Percentiles rank a stretch among this genome's conserved stretches.
Conservation (phyloP, 2,888 invertebrate genomes). For the Callyntrura sp. region DNA sequence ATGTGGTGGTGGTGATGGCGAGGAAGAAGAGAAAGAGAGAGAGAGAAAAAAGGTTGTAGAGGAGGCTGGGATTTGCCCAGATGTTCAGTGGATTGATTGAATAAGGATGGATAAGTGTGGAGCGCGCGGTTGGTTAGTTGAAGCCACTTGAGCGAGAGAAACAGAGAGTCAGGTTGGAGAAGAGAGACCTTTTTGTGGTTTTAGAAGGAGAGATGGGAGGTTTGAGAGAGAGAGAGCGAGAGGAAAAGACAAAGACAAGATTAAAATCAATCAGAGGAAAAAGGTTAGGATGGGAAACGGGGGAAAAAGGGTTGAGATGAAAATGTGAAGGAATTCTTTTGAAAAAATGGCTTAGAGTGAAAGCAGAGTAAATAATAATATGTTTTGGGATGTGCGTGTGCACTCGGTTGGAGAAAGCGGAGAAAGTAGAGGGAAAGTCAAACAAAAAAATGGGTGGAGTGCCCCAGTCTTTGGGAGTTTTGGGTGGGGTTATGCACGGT, state of each 20-base stretch:
- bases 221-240: neutral
- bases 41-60: neutral
- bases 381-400: neutral
- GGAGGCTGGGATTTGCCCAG: conserved; percentile 3
- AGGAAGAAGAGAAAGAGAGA: too few species aligned
- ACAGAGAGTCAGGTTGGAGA: neutral
- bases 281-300: conserved; percentile 1
- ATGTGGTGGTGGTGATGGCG: neutral
- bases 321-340: neutral
- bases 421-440: conserved; percentile 1
- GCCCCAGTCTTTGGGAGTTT: neutral
- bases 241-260: conserved; percentile 17
- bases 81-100: conserved; percentile 7
- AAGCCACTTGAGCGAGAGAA: neutral
- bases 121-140: neutral
- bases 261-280: conserved; percentile 25
- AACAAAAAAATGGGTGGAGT: neutral
- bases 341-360: too few species aligned
- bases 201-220: neutral
- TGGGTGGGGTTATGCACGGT: neutral
- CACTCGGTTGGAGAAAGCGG: neutral
- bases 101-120: conserved; percentile 11
- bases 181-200: neutral
- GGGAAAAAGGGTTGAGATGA: neutral
- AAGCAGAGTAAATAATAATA: neutral